phyloP scores from a whole-genome alignment of 2,113 vertebrate species.

The Saccopteryx leptura region DNA sequence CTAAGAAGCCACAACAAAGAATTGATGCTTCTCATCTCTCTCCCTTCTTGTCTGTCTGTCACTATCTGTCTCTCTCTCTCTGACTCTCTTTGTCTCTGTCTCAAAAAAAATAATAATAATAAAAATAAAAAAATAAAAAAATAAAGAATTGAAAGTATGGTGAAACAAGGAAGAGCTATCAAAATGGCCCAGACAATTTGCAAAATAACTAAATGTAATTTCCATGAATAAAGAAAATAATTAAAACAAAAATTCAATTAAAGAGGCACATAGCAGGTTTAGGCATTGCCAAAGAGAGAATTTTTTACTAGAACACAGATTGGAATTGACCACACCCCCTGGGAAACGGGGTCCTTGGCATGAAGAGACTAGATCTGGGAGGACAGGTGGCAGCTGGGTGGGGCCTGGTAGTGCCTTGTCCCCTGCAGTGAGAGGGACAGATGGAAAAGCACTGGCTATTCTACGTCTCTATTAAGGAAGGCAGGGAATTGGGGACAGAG shows the following conservation, averaged over 20 bases:
- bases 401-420: fast-evolving
- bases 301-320: background rate
- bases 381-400: background rate
- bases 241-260: background rate
- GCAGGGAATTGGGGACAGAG: background rate
- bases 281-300: background rate
- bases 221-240: background rate
- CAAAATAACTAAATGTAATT: background rate
- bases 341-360: background rate
- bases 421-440: background rate
- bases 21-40: too few relatives aligned
- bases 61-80: too few relatives aligned
- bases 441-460: background rate
- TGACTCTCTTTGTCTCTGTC: too few relatives aligned
- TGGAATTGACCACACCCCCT: too few relatives aligned
- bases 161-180: background rate
- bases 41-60: too few relatives aligned
- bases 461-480: background rate
- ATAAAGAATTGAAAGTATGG: background rate
- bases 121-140: too few relatives aligned
- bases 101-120: too few relatives aligned
- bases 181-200: background rate
- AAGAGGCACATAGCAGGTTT: background rate
- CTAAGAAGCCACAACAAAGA: too few relatives aligned
- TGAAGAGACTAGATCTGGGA: background rate